These are phyloP conservation scores for Nebria brevicollis DNA, from an alignment of 2,888 invertebrate species.

Conservation along the genomic window DNA sequence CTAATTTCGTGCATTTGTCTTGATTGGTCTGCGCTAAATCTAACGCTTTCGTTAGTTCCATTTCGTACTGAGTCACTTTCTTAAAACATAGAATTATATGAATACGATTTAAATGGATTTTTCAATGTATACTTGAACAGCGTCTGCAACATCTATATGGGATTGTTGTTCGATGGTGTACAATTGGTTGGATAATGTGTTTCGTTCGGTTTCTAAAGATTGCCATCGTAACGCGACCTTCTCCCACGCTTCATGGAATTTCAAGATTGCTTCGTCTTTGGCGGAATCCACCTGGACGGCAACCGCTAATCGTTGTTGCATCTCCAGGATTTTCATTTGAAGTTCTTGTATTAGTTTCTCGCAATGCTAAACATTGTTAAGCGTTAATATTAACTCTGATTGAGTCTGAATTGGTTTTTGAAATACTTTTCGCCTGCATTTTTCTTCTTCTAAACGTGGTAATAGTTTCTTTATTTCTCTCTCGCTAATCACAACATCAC, in stretches of 20 bases:
- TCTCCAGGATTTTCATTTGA: slow-evolving; percentile 77
- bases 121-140: slow-evolving; percentile 54
- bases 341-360: slow-evolving; percentile 80
- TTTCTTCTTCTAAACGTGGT: slow-evolving; percentile 78
- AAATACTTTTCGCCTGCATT: slow-evolving; percentile 76
- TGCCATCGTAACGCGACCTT: slow-evolving; percentile 61
- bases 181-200: slow-evolving; percentile 43
- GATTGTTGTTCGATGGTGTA: slow-evolving; percentile 49
- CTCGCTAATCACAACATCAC: slow-evolving; percentile 51
- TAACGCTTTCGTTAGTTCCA: slow-evolving; percentile 77
- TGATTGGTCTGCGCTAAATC: slow-evolving; percentile 75
- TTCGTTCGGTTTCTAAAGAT: slow-evolving; percentile 57
- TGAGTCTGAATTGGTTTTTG: background rate
- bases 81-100: slow-evolving; percentile 48
- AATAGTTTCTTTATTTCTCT: slow-evolving; percentile 53
- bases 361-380: slow-evolving; percentile 69
- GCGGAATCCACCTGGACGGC: slow-evolving; percentile 80
- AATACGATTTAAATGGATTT: slow-evolving; percentile 35
- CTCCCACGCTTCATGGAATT: slow-evolving; percentile 73
- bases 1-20: slow-evolving; percentile 70
- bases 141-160: slow-evolving; percentile 55
- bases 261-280: slow-evolving; percentile 76
- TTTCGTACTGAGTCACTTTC: slow-evolving; percentile 72
- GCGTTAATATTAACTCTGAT: slow-evolving; percentile 4
- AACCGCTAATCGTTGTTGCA: slow-evolving; percentile 82